Conservation (phyloP, 2,113 vertebrate genomes). For the Sylvicapra grimmia region DNA sequence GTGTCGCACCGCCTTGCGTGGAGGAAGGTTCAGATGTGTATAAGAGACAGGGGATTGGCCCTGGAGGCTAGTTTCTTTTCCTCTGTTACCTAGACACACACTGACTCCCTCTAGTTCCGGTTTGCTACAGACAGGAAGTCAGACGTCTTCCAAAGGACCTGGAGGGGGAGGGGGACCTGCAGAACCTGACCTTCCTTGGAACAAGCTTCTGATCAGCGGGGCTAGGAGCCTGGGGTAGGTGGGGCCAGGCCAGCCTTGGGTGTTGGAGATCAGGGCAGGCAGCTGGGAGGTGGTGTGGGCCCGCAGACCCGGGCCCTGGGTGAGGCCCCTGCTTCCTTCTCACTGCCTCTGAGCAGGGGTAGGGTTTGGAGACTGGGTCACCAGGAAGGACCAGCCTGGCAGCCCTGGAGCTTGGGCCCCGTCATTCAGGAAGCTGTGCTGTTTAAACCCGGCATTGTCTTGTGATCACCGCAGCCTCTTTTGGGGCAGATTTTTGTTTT, state of each 20-base stretch:
- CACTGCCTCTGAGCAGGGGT: background rate
- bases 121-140: slow-evolving; percentile 45
- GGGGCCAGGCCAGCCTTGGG: background rate
- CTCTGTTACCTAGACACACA: slow-evolving; percentile 33
- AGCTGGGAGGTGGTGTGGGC: background rate
- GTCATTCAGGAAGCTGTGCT: background rate
- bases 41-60: slow-evolving; percentile 57
- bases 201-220: background rate
- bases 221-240: slow-evolving; percentile 6
- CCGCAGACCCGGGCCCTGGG: too few species aligned
- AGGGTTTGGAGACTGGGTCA: background rate
- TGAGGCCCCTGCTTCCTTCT: background rate
- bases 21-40: background rate
- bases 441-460: background rate
- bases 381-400: background rate
- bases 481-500: background rate
- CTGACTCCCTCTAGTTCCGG: slow-evolving; percentile 44
- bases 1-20: background rate
- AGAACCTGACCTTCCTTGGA: background rate
- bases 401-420: background rate
- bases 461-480: background rate
- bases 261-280: background rate
- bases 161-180: background rate
- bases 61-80: slow-evolving; percentile 42
- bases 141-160: background rate